These are phyloP conservation scores for Anadara kagoshimensis DNA, from an alignment of 1,140 invertebrate genomes.

Conservation along the genomic window DNA sequence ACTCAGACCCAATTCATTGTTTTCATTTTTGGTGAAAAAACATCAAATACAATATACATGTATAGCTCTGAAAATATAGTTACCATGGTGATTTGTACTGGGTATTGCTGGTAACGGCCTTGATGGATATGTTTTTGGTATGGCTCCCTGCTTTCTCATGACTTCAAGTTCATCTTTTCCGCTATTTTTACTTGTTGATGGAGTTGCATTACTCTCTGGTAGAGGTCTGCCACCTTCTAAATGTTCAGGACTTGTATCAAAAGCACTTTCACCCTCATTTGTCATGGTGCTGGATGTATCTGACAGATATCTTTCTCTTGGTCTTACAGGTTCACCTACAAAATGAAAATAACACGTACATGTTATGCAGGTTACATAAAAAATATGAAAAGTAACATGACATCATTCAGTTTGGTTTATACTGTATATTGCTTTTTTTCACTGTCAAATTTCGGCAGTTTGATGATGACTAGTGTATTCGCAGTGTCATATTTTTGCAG, in stretches of 20 bases:
- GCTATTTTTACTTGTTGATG: constrained; percentile 43
- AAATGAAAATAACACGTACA: not conserved
- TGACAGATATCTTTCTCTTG: constrained; percentile 27
- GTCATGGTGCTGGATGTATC: constrained; percentile 60
- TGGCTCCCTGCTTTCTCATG: constrained; percentile 65
- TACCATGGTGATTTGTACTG: constrained; percentile 23
- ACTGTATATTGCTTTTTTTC: no score
- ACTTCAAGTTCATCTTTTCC: constrained; percentile 60
- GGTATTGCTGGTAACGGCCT: constrained; percentile 41
- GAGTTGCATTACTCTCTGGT: constrained; percentile 9
- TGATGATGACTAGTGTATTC: no score
- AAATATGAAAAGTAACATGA: no score
- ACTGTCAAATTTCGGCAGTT: no score
- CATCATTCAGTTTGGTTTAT: no score
- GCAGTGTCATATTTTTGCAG: no score
- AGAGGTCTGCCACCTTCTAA: not conserved
- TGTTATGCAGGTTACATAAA: no score
- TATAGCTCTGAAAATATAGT: not conserved
- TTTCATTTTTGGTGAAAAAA: no score
- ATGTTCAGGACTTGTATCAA: constrained; percentile 43
- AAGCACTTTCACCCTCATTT: constrained; percentile 55
- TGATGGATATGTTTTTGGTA: constrained; percentile 53
- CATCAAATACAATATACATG: no score
- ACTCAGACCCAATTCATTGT: no score
- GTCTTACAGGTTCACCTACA: not conserved